A percentile compares a stretch with the other conserved stretches of the same genome.
These are phyloP conservation scores for Lagenorhynchus albirostris DNA, from an alignment of 2,113 vertebrate genomes.

Conservation along the genomic window DNA sequence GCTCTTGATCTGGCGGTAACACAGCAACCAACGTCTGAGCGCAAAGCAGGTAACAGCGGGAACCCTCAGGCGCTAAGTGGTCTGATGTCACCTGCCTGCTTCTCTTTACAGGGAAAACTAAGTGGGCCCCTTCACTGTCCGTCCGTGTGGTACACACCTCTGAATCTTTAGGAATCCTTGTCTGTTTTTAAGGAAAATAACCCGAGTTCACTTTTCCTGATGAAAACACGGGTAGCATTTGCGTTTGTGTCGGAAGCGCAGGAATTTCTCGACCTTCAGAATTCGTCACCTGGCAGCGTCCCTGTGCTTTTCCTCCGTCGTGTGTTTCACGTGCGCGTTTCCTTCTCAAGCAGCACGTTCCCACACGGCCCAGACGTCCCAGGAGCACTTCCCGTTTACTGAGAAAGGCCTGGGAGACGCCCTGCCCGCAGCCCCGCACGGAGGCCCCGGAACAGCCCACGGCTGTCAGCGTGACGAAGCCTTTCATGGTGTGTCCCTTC, in stretches of 20 bases:
- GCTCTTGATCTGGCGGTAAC: background rate
- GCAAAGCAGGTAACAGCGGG: background rate
- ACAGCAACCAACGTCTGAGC: rapidly evolving
- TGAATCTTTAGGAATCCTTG: background rate
- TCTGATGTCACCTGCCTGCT: background rate
- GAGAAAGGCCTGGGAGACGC: background rate
- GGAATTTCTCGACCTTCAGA: background rate
- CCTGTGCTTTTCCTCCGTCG: background rate
- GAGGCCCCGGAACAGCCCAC: background rate
- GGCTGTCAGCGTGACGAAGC: rapidly evolving
- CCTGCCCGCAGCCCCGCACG: rapidly evolving
- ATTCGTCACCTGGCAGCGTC: rapidly evolving
- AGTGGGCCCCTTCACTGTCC: background rate
- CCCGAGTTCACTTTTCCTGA: background rate
- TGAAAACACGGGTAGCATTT: background rate
- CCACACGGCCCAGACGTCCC: no score
- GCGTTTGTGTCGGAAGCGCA: background rate
- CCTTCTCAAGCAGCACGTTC: background rate
- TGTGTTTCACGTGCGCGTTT: background rate
- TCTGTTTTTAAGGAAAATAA: background rate
- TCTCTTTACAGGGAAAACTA: background rate
- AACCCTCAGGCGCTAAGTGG: rapidly evolving
- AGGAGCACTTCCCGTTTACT: no score
- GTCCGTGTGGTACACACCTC: background rate
- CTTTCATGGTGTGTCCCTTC: background rate